Evolutionary conservation across 2,888 invertebrate genomes (phyloP).

Genomic region (Parnassius orleans): DNA sequence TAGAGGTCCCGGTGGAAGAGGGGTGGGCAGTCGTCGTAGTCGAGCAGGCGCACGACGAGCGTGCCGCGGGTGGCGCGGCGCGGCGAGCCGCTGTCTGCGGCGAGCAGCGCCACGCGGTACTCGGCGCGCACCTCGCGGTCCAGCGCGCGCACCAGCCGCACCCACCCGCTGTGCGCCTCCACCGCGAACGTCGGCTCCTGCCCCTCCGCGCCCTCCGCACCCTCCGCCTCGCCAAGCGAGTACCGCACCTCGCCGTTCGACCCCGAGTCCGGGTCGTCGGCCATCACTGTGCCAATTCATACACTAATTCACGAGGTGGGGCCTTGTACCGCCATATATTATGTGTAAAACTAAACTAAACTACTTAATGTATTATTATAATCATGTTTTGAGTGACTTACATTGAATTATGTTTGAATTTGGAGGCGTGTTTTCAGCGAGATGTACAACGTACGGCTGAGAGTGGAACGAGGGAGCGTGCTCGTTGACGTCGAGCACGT

Average conservation of each 20-base stretch:
- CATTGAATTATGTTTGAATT: constrained; percentile 88
- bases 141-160: constrained; percentile 85
- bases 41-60: constrained; percentile 89
- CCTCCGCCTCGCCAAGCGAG: constrained; percentile 69
- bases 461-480: constrained; percentile 93
- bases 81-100: constrained; percentile 88
- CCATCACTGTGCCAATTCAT: constrained; percentile 56
- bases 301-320: too few species aligned
- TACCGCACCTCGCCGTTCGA: constrained; percentile 93
- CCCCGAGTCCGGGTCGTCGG: constrained; percentile 85
- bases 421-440: constrained; percentile 92
- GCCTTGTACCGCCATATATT: too few species aligned
- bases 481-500: constrained; percentile 94
- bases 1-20: constrained; percentile 85
- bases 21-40: constrained; percentile 96
- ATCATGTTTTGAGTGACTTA: constrained; percentile 39
- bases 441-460: constrained; percentile 86
- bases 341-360: too few species aligned
- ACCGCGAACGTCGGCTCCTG: constrained; percentile 86
- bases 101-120: constrained; percentile 89
- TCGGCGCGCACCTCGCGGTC: constrained; percentile 89
- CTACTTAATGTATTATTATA: too few species aligned
- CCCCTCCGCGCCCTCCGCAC: constrained; percentile 79
- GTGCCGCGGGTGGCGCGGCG: constrained; percentile 86
- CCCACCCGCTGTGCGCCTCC: constrained; percentile 94